Percentiles rank a stretch among this genome's conserved stretches.
Evolutionary conservation across 1,140 invertebrate genomes (phyloP).

Genomic region (Pseudomyrmex dendroicus): DNA sequence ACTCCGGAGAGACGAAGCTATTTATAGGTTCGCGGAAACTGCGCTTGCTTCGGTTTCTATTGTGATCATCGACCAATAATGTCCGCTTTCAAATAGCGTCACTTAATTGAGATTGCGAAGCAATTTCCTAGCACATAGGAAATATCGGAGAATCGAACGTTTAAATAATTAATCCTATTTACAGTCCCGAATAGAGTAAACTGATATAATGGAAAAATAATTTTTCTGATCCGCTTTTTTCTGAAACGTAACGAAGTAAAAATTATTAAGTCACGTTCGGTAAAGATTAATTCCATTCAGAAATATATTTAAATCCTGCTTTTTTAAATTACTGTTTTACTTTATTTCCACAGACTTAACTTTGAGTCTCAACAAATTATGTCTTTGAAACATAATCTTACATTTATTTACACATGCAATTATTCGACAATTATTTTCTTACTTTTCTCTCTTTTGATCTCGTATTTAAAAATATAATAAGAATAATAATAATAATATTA

Average conservation of each 20-base stretch:
- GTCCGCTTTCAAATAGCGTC: conserved; percentile 15
- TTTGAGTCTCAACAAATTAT: not conserved
- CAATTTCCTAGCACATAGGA: not conserved
- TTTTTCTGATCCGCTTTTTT: not conserved
- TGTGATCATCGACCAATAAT: conserved; percentile 25
- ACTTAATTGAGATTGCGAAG: conserved; percentile 27
- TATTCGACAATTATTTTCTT: not conserved
- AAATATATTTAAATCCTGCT: not conserved
- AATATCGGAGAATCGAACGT: not conserved
- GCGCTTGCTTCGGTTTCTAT: conserved; percentile 6
- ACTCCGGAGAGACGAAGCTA: not conserved
- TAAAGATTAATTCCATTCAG: not conserved
- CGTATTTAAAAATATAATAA: too few relatives aligned
- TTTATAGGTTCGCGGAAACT: not conserved
- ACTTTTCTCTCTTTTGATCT: not conserved
- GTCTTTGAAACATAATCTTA: too few relatives aligned
- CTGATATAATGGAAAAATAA: too few relatives aligned
- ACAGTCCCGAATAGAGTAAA: not conserved
- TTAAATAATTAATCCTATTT: conserved; percentile 56
- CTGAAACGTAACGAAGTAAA: not conserved
- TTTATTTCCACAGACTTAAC: not conserved
- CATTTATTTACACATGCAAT: too few relatives aligned
- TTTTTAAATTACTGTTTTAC: not conserved
- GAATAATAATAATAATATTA: too few relatives aligned
- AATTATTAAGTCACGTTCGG: not conserved